Evolutionary conservation across 2,113 vertebrate genomes (phyloP).

Genomic region (Pterocles orientalis): DNA sequence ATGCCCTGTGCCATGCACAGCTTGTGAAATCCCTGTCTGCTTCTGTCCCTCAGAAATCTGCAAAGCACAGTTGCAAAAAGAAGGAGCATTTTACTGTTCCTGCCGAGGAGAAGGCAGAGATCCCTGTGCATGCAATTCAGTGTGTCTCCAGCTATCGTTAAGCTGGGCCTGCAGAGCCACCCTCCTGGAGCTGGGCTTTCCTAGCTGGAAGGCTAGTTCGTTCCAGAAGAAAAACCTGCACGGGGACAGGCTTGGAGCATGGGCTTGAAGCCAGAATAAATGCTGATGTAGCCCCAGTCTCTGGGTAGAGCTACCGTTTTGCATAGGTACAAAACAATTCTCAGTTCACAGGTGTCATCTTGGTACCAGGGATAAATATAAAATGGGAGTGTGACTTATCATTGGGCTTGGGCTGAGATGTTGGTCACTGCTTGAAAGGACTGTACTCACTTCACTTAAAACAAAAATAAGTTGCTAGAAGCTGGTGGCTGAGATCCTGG

Average conservation of each 20-base stretch:
- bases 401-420: background rate
- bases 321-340: background rate
- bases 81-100: background rate
- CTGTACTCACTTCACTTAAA: background rate
- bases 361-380: background rate
- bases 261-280: background rate
- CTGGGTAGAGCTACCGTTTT: background rate
- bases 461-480: background rate
- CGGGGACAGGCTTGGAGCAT: background rate
- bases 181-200: background rate
- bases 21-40: background rate
- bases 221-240: background rate
- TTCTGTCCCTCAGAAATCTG: background rate
- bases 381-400: accelerated
- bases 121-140: accelerated
- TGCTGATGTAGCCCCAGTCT: background rate
- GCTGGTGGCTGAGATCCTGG: background rate
- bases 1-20: background rate
- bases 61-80: background rate
- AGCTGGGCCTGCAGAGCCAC: background rate
- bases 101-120: background rate
- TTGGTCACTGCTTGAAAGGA: background rate
- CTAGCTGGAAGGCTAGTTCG: background rate
- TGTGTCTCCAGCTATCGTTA: background rate
- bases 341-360: background rate